Percentiles rank a stretch among this genome's conserved stretches.
These are phyloP conservation scores for Apolygus lucorum DNA, from an alignment of 1,140 invertebrate genomes.

Conservation along the genomic window DNA sequence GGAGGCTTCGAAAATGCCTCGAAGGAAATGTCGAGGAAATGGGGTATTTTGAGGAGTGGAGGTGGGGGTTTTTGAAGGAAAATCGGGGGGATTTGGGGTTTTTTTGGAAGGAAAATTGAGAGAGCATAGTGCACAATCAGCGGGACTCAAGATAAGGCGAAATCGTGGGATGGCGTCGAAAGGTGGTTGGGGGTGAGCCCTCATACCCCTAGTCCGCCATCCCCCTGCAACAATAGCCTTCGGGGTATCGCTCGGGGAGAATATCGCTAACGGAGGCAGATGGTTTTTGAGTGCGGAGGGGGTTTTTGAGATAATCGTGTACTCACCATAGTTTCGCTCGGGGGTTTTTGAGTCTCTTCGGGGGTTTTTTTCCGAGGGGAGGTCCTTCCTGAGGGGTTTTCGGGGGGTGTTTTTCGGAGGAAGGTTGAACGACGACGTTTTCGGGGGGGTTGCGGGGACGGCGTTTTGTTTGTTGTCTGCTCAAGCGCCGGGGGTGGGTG, in stretches of 20 bases:
- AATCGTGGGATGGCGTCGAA: neutral
- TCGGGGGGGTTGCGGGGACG: neutral
- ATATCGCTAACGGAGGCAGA: neutral
- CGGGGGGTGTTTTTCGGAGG: neutral
- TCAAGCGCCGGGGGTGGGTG: slow-evolving; percentile 1
- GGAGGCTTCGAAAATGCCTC: neutral
- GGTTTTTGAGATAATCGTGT: neutral
- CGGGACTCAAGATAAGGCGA: neutral
- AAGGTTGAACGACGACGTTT: neutral
- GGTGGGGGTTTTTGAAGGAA: neutral
- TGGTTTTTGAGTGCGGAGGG: neutral
- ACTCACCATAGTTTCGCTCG: no score
- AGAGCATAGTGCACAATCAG: neutral
- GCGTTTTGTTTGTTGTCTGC: slow-evolving; percentile 15
- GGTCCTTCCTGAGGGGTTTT: neutral
- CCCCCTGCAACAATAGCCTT: neutral
- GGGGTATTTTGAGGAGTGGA: neutral
- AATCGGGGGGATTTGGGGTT: neutral
- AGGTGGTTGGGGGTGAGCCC: neutral
- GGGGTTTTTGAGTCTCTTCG: no score
- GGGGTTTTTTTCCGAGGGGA: neutral
- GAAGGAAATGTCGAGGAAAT: neutral
- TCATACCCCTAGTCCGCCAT: neutral
- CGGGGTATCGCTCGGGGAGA: neutral
- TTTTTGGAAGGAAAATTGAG: neutral